Base-by-base conservation (phyloP, 1,140 invertebrate species). In the Pectinophora gossypiella region DNA sequence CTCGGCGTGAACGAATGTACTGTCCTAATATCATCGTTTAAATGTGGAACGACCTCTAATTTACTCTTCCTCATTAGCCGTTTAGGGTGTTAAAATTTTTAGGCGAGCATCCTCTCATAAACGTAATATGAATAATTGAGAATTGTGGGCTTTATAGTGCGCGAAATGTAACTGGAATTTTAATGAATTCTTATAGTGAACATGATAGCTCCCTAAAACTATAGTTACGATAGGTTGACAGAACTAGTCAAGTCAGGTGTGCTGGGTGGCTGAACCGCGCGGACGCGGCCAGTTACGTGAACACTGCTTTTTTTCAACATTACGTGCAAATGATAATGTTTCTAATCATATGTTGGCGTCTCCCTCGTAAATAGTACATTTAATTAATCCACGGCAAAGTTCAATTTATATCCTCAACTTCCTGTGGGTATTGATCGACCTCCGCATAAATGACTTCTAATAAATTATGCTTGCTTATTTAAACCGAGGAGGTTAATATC, bases 21-120 rank as follows among this genome's bases (percentile, higher is more conserved):
- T 32, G 46, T 54, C 38, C 35, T 21, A 52, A 49, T 19, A 44
- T 20, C 10, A 20, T 21, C 19, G 42, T 19, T 60, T 60, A 64
- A 59, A 75, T 59, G 55, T 68, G 51, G 69, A 19, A 44, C 42
- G 53, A 54, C 68, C 51, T 20, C 52, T 57, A 74, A 81, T 85
- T 81, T 67, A 54, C 63, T 73, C 83, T 72, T 86, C 83, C 83
- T 86, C 83, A 86, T 86, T 86, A 86, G 16, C 36, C 16, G 36
- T 40, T 32, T 40, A 76, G 60, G 62, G 64, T 68, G 67, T 70
- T 70, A 74, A 70, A 75, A 74, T 73, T 68, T n/a, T 70, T 68
- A 71, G 59, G 54, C 50, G 61, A 64, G 74, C 81, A 72, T 85
- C 79, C 77, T 81, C 61, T 78, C 60, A 73, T 77, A 72, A n/a